These are phyloP conservation scores for Ophiodon elongatus DNA, from an alignment of 2,113 vertebrate genomes.

Conservation along the genomic window DNA sequence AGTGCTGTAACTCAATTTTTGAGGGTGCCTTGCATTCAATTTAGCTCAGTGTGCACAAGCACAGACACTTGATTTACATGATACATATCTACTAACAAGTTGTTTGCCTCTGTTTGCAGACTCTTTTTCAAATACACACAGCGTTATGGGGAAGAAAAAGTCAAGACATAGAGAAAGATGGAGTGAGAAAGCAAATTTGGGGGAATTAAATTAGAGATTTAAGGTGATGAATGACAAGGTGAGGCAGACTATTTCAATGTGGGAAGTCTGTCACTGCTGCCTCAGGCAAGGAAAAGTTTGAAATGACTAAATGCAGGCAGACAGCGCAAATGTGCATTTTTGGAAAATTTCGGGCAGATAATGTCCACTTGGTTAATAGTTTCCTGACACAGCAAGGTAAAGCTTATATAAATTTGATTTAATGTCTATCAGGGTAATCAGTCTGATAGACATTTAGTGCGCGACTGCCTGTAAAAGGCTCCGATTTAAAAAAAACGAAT, in stretches of 20 bases:
- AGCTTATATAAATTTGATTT: constrained; percentile 34
- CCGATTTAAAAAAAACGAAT: constrained; percentile 34
- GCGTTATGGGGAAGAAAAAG: not conserved
- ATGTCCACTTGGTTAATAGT: constrained; percentile 30
- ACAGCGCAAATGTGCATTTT: constrained; percentile 1
- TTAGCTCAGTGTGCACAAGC: constrained; percentile 63
- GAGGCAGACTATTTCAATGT: constrained; percentile 13
- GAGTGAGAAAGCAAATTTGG: constrained; percentile 1
- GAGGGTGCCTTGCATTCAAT: constrained; percentile 68
- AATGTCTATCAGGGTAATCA: constrained; percentile 21
- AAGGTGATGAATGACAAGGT: constrained; percentile 43
- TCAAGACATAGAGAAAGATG: constrained; percentile 25
- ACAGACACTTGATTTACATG: constrained; percentile 66
- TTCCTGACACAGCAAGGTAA: constrained; percentile 26
- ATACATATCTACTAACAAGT: constrained; percentile 66
- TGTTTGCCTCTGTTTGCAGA: constrained; percentile 51
- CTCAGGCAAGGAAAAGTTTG: constrained; percentile 16
- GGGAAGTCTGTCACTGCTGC: constrained; percentile 5
- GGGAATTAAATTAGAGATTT: constrained; percentile 39
- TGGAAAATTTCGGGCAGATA: constrained; percentile 13
- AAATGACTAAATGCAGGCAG: not conserved
- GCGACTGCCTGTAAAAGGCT: not conserved
- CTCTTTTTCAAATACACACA: constrained; percentile 4
- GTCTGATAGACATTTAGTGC: not conserved
- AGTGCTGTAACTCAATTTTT: constrained; percentile 68